Base-by-base conservation (phyloP, 2,113 vertebrate species). In the Vulpes ferrilata region DNA sequence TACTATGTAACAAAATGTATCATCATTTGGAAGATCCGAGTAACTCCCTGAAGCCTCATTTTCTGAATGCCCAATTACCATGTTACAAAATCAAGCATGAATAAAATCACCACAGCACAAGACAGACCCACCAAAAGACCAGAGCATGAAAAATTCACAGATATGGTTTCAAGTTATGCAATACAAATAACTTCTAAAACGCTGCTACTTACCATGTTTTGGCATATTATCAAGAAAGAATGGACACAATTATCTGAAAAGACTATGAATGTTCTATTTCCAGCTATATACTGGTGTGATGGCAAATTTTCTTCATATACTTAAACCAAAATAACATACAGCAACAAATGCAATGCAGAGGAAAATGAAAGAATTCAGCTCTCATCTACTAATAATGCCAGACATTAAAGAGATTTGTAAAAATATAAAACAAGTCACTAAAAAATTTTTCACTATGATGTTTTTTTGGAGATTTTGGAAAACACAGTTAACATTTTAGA, bases 291-390 rank as follows among this genome's bases (percentile, higher is more conserved):
- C 43, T 65, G 53, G 60, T 57, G 4, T 64, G 73, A 76, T 55
- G 23, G 22, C 59, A 93, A n/a, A 76, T 62, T 43, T 76, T 93
- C 69, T 93, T 78, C 48, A 65, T 32, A 76, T 85, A 93, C 48
- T 85, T 93, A n/a, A 93, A 76, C 43, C 86, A 74, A 74, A 74
- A 60, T 60, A 74, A 73, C 69, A 76, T 30, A 60, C 5, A 23
- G 65, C 43, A 93, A 93, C 65, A 59, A 43, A 96, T 59, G 35
- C 74, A 76, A 93, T 59, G 17, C 27, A 65, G 59, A 88, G 88
- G 67, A 83, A 88, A 96, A 76, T 60, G 3, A 62, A 35, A 96
- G 78, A 82, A 51, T 83, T 51, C 53, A 76, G 81, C 71, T 78
- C 20, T 53, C 9, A 1, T 78, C 51, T 91, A 81, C 60, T 69